Evolutionary conservation across 2,113 vertebrate genomes (phyloP).

Genomic region (Actenoides lindsayi): DNA sequence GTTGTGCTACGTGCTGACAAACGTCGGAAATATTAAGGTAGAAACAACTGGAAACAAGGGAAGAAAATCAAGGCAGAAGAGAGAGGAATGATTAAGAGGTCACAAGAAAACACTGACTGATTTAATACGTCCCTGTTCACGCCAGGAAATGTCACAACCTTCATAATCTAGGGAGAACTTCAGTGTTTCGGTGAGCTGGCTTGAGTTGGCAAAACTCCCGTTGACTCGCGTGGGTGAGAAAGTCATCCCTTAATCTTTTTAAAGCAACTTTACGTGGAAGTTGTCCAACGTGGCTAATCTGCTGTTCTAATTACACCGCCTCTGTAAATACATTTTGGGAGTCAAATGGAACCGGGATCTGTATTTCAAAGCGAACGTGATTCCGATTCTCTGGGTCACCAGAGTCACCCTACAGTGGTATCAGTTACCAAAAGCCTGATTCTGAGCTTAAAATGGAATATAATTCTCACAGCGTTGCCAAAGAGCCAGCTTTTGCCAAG

Average conservation of each 20-base stretch:
- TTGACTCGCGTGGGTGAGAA: not conserved
- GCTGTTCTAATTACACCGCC: not conserved
- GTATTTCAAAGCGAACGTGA: not conserved
- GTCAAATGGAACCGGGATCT: not conserved
- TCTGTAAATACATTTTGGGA: not conserved
- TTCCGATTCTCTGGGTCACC: not conserved
- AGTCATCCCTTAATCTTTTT: not conserved
- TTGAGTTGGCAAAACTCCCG: not conserved
- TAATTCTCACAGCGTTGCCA: not conserved
- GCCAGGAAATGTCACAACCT: not conserved
- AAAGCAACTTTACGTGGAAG: not conserved
- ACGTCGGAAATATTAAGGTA: slow-evolving; percentile 38
- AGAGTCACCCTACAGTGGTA: not conserved
- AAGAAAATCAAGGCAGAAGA: not conserved
- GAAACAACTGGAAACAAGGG: not conserved
- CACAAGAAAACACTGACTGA: not conserved
- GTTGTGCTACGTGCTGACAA: slow-evolving; percentile 55
- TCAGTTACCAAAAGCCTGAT: not conserved
- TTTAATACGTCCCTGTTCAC: not conserved
- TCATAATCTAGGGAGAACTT: not conserved
- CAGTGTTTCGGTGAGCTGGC: not conserved
- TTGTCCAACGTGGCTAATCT: not conserved
- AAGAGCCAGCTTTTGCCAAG: not conserved
- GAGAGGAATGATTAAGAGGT: not conserved
- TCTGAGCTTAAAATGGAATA: not conserved